A percentile compares a stretch with the other conserved stretches of the same genome.
phyloP scores from a whole-genome alignment of 2,797 vertebrate species.

The Eidolon dupreanum region DNA sequence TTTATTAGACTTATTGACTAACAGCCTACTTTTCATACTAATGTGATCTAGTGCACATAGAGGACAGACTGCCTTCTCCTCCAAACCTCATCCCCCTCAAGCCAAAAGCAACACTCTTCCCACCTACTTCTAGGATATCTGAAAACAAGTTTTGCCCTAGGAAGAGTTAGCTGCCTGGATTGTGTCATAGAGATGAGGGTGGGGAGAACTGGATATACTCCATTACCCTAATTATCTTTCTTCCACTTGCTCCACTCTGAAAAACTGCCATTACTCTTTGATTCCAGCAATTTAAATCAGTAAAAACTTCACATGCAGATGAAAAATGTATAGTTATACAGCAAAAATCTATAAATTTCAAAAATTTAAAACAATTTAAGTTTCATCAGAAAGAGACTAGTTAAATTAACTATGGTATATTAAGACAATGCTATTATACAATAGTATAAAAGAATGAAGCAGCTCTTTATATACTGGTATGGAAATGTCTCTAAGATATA shows the following conservation, averaged over 20 bases:
- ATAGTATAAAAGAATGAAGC: neutral
- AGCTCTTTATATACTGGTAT: neutral
- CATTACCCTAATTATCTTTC: neutral
- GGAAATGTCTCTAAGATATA: neutral
- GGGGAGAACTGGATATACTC: neutral
- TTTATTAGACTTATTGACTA: slow-evolving; percentile 44
- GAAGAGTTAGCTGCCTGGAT: neutral
- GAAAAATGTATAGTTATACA: neutral
- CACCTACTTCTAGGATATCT: neutral
- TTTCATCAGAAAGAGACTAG: neutral
- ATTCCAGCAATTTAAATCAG: neutral
- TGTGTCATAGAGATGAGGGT: too few species aligned
- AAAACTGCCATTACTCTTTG: neutral
- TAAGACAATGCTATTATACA: neutral
- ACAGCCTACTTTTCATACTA: neutral
- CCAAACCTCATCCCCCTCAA: neutral
- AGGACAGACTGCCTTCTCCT: neutral
- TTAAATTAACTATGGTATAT: neutral
- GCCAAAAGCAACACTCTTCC: neutral
- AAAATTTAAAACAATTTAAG: neutral
- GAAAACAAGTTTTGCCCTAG: neutral
- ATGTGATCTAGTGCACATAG: neutral
- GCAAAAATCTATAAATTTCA: neutral
- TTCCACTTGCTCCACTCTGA: neutral
- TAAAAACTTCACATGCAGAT: neutral